Conservation (phyloP, 2,888 invertebrate species). For the Perdita meconis region DNA sequence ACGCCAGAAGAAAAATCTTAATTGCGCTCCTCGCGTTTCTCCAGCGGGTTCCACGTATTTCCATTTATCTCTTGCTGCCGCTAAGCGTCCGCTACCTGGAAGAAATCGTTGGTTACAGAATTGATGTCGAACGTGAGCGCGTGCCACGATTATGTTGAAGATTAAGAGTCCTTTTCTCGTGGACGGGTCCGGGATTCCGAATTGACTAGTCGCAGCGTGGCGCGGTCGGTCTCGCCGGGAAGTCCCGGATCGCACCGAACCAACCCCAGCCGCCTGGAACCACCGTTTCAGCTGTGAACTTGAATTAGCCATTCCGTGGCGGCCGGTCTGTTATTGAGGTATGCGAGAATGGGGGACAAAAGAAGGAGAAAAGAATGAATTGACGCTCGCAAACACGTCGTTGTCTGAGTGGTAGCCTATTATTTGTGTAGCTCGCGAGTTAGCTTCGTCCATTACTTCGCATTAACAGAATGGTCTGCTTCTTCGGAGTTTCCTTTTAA, state of each 20-base stretch:
- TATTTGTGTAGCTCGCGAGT: constrained; percentile 71
- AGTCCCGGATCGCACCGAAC: constrained; percentile 12
- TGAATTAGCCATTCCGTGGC: constrained; percentile 69
- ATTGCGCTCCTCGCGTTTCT: constrained; percentile 42
- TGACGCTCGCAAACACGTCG: constrained; percentile 59
- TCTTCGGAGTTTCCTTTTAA: constrained; percentile 48
- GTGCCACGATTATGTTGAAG: constrained; percentile 41
- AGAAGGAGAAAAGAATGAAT: constrained; percentile 57
- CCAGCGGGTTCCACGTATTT: constrained; percentile 47
- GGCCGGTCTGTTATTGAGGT: constrained; percentile 67
- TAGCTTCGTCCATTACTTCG: constrained; percentile 72
- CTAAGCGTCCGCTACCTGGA: constrained; percentile 45
- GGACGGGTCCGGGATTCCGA: constrained; percentile 42
- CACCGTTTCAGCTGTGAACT: constrained; percentile 44
- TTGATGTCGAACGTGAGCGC: constrained; percentile 36
- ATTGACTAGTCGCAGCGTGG: constrained; percentile 25
- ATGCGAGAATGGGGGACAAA: constrained; percentile 21
- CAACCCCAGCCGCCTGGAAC: constrained; percentile 19
- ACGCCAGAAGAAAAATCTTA: constrained; percentile 48
- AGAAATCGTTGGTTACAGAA: constrained; percentile 32
- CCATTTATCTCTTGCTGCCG: constrained; percentile 42
- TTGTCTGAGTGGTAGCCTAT: constrained; percentile 65
- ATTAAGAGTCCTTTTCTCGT: constrained; percentile 43
- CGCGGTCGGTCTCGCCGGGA: too few species aligned
- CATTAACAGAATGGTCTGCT: constrained; percentile 73